These are phyloP conservation scores for Laticauda laticaudata DNA, from an alignment of 2,113 vertebrate genomes.

Conservation along the genomic window DNA sequence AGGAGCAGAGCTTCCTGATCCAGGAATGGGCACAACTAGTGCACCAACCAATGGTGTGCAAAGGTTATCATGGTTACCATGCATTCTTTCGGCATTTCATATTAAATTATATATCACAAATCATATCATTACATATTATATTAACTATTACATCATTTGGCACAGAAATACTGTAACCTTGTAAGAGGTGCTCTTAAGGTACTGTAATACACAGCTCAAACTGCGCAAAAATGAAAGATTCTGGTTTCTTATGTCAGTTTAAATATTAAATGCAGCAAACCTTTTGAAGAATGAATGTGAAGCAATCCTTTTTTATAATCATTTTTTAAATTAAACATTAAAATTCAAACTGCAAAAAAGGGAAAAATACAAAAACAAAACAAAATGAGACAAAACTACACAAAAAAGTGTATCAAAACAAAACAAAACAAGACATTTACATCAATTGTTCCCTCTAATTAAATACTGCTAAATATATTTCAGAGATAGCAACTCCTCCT, in stretches of 20 bases:
- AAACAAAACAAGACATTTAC: neutral
- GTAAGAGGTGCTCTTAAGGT: neutral
- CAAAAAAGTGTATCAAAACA: neutral
- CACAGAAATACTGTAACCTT: neutral
- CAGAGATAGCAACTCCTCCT: neutral
- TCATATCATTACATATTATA: neutral
- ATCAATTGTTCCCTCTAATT: neutral
- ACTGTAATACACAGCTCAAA: neutral
- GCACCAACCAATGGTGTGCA: neutral
- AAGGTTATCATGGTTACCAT: neutral
- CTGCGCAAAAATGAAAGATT: neutral
- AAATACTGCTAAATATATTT: neutral
- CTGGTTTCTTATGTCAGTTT: neutral
- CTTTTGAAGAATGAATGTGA: neutral
- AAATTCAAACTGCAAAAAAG: neutral
- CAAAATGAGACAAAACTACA: neutral
- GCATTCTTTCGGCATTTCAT: too few species aligned
- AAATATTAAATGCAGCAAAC: neutral
- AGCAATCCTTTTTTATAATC: neutral
- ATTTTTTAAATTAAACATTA: neutral
- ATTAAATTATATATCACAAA: too few species aligned
- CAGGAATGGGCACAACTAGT: neutral
- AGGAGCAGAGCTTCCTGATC: neutral
- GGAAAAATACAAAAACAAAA: neutral
- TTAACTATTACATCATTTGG: neutral